Conservation (phyloP, 2,888 invertebrate genomes). For the Eupithecia centaureata region DNA sequence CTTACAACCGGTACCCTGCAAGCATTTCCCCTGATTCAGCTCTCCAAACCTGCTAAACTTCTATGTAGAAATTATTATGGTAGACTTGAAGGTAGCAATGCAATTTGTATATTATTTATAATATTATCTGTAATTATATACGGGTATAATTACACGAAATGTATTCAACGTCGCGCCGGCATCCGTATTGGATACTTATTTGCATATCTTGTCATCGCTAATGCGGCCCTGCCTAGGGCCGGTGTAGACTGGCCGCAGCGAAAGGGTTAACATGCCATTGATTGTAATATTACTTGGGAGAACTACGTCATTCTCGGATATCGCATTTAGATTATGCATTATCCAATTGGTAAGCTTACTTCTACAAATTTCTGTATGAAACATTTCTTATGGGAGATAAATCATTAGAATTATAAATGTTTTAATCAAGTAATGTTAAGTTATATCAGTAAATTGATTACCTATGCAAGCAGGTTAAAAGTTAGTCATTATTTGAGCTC, state of each 20-base stretch:
- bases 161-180: conserved; percentile 50
- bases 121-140: conserved; percentile 64
- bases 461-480: too few species aligned
- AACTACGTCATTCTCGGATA: too few species aligned
- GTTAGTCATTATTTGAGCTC: too few species aligned
- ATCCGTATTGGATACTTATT: conserved; percentile 39
- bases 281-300: neutral
- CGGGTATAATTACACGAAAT: conserved; percentile 58
- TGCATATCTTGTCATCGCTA: conserved; percentile 55
- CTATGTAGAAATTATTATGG: conserved; percentile 45
- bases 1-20: neutral
- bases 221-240: conserved; percentile 31
- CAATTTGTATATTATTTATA: conserved; percentile 73
- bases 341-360: neutral
- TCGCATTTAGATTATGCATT: too few species aligned
- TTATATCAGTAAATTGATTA: too few species aligned
- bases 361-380: neutral
- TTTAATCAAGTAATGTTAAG: too few species aligned
- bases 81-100: conserved; percentile 62
- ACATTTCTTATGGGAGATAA: too few species aligned
- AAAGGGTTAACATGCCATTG: neutral
- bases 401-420: too few species aligned
- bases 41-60: conserved; percentile 37
- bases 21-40: conserved; percentile 21
- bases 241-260: conserved; percentile 21